phyloP scores from a whole-genome alignment of 1,140 invertebrate species.

The Drosophila sturtevanti region DNA sequence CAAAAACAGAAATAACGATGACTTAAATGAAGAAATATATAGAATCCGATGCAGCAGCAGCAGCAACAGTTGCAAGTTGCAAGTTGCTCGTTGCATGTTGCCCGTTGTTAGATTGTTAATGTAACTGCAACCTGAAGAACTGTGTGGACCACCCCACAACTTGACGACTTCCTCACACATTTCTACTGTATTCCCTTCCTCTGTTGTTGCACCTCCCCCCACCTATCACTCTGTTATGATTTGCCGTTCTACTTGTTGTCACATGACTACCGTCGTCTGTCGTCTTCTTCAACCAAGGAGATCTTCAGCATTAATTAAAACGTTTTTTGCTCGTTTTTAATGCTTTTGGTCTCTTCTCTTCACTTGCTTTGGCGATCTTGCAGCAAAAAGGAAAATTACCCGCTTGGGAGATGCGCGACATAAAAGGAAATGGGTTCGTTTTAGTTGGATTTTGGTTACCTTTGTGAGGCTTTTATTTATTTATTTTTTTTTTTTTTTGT shows the following conservation, averaged over 20 bases:
- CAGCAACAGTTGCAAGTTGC: neutral
- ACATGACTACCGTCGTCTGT: neutral
- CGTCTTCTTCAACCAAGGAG: slow-evolving; percentile 3
- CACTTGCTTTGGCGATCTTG: slow-evolving; percentile 29
- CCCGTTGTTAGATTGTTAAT: neutral
- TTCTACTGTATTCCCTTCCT: neutral
- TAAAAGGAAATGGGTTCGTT: slow-evolving; percentile 46
- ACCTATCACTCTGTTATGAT: slow-evolving; percentile 4
- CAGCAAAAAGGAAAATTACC: slow-evolving; percentile 58
- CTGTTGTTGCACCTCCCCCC: neutral
- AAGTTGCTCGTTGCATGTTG: neutral
- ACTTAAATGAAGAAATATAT: neutral
- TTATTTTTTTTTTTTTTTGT: slow-evolving; percentile 12
- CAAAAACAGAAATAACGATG: neutral
- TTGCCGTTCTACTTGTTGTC: slow-evolving; percentile 2
- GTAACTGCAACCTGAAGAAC: neutral
- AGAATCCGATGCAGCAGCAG: too few relatives aligned
- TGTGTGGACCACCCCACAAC: neutral
- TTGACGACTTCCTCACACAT: slow-evolving; percentile 6
- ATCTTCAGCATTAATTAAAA: slow-evolving; percentile 59
- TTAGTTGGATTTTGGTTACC: slow-evolving; percentile 45
- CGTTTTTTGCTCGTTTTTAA: slow-evolving; percentile 4
- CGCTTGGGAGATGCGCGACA: slow-evolving; percentile 53
- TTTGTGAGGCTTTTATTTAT: slow-evolving; percentile 37
- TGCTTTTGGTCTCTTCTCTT: neutral